Evolutionary conservation across 2,888 invertebrate species (phyloP).

Genomic region (Tubulanus polymorphus): DNA sequence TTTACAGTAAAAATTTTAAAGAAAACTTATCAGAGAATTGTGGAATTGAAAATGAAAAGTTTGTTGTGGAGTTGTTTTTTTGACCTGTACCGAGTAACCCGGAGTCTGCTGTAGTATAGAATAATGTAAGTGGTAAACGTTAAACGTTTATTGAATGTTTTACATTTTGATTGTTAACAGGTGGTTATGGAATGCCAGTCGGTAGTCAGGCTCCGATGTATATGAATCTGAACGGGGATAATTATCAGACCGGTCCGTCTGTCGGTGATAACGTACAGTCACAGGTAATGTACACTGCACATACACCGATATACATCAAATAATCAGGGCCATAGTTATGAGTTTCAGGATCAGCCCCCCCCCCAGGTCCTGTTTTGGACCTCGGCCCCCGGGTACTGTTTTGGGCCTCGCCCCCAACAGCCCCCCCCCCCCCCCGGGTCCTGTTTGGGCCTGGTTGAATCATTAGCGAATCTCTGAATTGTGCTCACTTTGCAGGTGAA

Average conservation of each 20-base stretch:
- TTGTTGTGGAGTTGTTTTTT: too few species aligned
- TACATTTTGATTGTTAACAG: too few species aligned
- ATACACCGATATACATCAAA: background rate
- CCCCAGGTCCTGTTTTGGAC: background rate
- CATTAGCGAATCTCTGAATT: background rate
- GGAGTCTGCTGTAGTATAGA: too few species aligned
- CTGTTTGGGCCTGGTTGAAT: background rate
- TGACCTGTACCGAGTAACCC: too few species aligned
- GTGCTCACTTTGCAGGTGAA: slow-evolving; percentile 19
- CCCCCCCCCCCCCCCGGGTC: background rate
- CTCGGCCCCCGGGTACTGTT: background rate
- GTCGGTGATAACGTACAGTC: slow-evolving; percentile 55
- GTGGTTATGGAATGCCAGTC: slow-evolving; percentile 31
- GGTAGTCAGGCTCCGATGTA: slow-evolving; percentile 37
- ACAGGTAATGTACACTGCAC: slow-evolving; percentile 49
- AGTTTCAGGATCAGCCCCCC: background rate
- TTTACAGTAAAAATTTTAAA: too few species aligned
- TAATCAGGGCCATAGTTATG: background rate
- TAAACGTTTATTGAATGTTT: too few species aligned
- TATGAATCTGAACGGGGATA: slow-evolving; percentile 73
- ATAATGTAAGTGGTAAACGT: too few species aligned
- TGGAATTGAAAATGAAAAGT: too few species aligned
- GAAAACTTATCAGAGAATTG: too few species aligned
- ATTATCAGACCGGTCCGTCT: slow-evolving; percentile 67
- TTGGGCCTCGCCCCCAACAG: too few species aligned